Base-by-base conservation (phyloP, 2,113 vertebrate genomes). In the Notarius lentiginosus region DNA sequence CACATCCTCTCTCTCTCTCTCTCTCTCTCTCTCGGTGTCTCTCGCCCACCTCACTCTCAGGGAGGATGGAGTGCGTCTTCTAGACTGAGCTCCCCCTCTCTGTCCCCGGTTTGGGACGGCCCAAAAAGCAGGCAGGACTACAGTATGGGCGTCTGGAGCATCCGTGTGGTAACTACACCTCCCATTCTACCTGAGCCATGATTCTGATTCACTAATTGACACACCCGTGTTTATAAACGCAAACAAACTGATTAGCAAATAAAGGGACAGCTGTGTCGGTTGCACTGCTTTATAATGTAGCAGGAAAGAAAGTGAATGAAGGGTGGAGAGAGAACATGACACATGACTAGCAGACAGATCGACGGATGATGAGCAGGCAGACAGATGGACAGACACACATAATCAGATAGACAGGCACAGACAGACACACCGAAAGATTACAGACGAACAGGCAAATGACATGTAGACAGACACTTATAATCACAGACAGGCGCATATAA, bases 161-260 rank as follows among this genome's bases (percentile, higher is more conserved):
- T 99, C 97, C 97, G 98, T 98, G 97, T 99, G 98, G 98, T 99
- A 99, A 99, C 98, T 99, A 97, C 96, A 93, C 49, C 85, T 73
- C 73, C 86, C 79, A 11, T 30, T 80, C 55, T 34, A 60, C 55
- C 77, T 30, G 14, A 79, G n/a, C 51, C 15, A 3, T 12, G 5
- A 10, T 79, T 30, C 53, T 30, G 5, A 41, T 24, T 60, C 17
- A 6, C 55, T 53, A 5, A 77, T 2, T 9, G 4, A 9, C 2
- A 47, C 68, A 1, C 68, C 34, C 34, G 70, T 0, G 17, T 70
- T 18, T 2, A 27, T 18, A 18, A 17, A 6, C 11, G n/a, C 9
- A 47, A 4, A 73, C 20, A 2, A 6, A 24, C 27, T 12, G 12
- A 49, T 49, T 1, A 76, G 53, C 15, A 17, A 53, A 51, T 11